These are phyloP conservation scores for Ditula angustiorana DNA, from an alignment of 2,888 invertebrate genomes.

Conservation along the genomic window DNA sequence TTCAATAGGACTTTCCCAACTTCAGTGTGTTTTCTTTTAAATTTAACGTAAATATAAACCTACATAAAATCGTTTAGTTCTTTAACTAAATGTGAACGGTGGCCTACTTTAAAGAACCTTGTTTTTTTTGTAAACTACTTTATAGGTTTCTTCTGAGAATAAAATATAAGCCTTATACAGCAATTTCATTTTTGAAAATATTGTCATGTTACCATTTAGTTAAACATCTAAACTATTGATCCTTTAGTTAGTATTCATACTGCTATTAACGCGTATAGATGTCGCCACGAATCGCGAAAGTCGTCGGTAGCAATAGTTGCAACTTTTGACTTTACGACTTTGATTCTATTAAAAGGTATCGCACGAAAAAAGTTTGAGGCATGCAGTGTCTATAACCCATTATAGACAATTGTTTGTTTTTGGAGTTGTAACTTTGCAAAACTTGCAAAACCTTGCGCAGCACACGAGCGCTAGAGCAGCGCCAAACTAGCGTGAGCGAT, in stretches of 20 bases:
- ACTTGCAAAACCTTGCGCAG: too few relatives aligned
- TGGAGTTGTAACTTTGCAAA: too few relatives aligned
- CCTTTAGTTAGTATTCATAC: background rate
- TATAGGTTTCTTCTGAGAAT: constrained; percentile 23
- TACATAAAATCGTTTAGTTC: constrained; percentile 8
- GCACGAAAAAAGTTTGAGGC: too few relatives aligned
- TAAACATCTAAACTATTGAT: background rate
- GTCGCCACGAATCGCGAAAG: too few relatives aligned
- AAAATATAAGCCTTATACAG: background rate
- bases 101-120: constrained; percentile 13
- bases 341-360: too few relatives aligned
- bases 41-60: background rate
- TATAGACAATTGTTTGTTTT: too few relatives aligned
- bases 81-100: constrained; percentile 33
- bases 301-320: too few relatives aligned
- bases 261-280: background rate
- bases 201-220: constrained; percentile 27
- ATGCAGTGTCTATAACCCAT: too few relatives aligned
- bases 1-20: constrained; percentile 32
- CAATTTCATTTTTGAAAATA: background rate
- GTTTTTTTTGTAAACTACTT: constrained; percentile 20
- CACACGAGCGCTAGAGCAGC: background rate
- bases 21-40: constrained; percentile 20
- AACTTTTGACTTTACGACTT: too few relatives aligned
- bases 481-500: too few relatives aligned